Evolutionary conservation across 1,140 invertebrate genomes (phyloP).

Genomic region (Hycleus cichorii): DNA sequence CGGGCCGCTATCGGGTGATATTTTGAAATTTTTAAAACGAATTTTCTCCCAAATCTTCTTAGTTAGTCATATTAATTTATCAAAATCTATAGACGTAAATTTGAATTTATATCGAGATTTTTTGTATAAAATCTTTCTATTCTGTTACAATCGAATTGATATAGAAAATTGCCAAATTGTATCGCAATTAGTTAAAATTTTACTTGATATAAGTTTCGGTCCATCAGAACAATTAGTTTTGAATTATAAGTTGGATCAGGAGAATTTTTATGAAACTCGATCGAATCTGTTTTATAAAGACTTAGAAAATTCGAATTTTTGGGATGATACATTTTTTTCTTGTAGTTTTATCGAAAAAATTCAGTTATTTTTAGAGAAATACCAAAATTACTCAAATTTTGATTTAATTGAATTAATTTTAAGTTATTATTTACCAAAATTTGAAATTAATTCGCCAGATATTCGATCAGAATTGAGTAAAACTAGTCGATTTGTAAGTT

Average conservation of each 20-base stretch:
- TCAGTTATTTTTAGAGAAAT: not conserved
- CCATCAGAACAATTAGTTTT: constrained; percentile 7
- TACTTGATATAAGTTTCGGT: constrained; percentile 14
- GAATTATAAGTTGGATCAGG: constrained; percentile 16
- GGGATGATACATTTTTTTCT: constrained; percentile 1
- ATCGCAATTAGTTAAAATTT: constrained; percentile 6
- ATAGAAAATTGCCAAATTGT: constrained; percentile 3
- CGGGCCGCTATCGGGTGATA: constrained; percentile 3
- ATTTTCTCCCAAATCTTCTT: constrained; percentile 17
- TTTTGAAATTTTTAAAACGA: constrained; percentile 11
- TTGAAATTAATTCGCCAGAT: too few species aligned
- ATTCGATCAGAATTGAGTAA: too few species aligned
- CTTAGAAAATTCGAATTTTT: constrained; percentile 5
- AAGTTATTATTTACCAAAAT: too few species aligned
- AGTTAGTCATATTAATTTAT: constrained; percentile 4
- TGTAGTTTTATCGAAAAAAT: not conserved
- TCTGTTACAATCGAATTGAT: constrained; percentile 5
- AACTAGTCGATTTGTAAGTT: not conserved
- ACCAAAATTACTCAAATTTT: not conserved
- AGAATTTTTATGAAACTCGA: constrained; percentile 4
- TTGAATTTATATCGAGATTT: constrained; percentile 1
- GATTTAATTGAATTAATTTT: too few species aligned
- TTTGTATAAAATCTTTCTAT: constrained; percentile 5
- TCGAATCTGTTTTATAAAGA: constrained; percentile 10
- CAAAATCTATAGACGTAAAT: constrained; percentile 1